Evolutionary conservation across 2,888 invertebrate species (phyloP).

Genomic region (Hyles lineata): DNA sequence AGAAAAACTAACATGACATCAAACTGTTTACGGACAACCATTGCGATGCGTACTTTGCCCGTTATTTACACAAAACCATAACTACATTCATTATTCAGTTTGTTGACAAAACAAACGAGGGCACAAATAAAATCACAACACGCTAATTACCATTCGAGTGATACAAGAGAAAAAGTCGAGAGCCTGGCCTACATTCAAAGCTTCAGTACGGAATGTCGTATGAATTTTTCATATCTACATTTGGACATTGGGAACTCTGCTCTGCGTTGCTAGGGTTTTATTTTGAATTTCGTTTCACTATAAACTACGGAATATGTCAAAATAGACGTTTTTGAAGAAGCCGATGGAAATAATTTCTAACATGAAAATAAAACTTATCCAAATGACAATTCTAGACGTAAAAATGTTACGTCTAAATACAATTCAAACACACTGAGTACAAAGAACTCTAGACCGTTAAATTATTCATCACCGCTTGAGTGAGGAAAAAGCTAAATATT

Average conservation of each 20-base stretch:
- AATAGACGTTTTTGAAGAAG: too few species aligned
- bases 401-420: too few species aligned
- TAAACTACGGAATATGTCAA: too few species aligned
- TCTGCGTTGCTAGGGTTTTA: background rate
- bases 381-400: too few species aligned
- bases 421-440: slow-evolving; percentile 41
- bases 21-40: slow-evolving; percentile 9
- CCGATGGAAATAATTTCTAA: too few species aligned
- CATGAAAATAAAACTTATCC: too few species aligned
- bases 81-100: slow-evolving; percentile 53
- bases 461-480: slow-evolving; percentile 72
- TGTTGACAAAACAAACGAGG: slow-evolving; percentile 44
- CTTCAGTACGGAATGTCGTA: background rate
- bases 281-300: background rate
- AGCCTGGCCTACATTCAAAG: slow-evolving; percentile 9
- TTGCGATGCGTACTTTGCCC: slow-evolving; percentile 26
- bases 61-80: slow-evolving; percentile 44
- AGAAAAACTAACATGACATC: background rate
- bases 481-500: slow-evolving; percentile 76
- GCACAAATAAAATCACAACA: slow-evolving; percentile 51
- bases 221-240: slow-evolving; percentile 1
- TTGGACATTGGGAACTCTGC: background rate
- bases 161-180: slow-evolving; percentile 5
- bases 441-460: slow-evolving; percentile 38
- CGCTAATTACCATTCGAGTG: slow-evolving; percentile 55